phyloP scores from a whole-genome alignment of 2,888 invertebrate species.

The Xanthia icteritia region DNA sequence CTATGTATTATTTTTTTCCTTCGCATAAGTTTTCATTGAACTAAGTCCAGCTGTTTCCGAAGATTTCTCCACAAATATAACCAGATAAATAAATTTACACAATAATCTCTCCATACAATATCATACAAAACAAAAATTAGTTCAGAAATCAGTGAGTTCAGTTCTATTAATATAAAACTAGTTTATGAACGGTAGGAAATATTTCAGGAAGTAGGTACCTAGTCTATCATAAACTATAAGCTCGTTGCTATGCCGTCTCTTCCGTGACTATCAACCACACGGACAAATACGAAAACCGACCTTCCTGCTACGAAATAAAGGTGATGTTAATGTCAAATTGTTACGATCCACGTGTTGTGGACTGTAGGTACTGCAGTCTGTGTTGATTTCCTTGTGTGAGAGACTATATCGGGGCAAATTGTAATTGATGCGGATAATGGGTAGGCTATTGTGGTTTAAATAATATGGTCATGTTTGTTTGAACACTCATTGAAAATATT shows the following conservation, averaged over 20 bases:
- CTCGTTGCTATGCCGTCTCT: conserved; percentile 39
- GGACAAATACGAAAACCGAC: neutral
- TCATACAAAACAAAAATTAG: neutral
- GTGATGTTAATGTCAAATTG: neutral
- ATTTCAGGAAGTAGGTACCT: conserved; percentile 41
- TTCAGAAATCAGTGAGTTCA: neutral
- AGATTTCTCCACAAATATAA: neutral
- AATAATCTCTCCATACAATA: neutral
- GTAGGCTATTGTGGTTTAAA: neutral
- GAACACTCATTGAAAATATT: neutral
- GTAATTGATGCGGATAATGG: conserved; percentile 8
- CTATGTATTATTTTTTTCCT: neutral
- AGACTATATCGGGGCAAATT: conserved; percentile 5
- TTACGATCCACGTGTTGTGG: too few relatives aligned
- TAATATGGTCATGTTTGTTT: neutral
- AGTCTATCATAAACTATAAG: neutral
- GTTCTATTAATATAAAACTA: conserved; percentile 23
- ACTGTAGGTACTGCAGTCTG: neutral
- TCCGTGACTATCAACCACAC: conserved; percentile 20
- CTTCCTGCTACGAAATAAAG: neutral
- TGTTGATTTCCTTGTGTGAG: conserved; percentile 30
- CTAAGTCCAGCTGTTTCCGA: neutral
- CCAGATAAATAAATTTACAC: neutral
- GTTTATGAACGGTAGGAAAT: conserved; percentile 42
- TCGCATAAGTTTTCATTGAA: too few relatives aligned